Evolutionary conservation across 2,888 invertebrate species (phyloP), one percentile per base, ranked within the genome.

Genomic region (Pteria penguin): DNA sequence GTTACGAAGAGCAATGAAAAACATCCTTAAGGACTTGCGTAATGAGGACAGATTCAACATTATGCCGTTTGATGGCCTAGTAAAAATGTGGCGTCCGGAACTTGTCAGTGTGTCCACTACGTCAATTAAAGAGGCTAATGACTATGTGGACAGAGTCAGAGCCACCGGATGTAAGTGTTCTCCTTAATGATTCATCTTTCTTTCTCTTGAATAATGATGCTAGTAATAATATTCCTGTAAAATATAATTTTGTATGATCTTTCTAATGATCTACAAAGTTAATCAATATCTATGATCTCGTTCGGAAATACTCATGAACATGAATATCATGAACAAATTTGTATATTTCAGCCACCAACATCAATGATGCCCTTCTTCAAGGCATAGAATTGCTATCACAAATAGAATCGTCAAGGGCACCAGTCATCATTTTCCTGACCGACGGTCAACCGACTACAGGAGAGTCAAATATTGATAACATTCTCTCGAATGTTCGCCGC

Each of bases 311-410:
- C n/a, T n/a, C n/a, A n/a, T n/a, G n/a, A n/a, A n/a, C n/a, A n/a
- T n/a, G n/a, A n/a, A n/a, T n/a, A n/a, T n/a, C n/a, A n/a, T n/a
- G n/a, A n/a, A n/a, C n/a, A n/a, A n/a, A n/a, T n/a, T n/a, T n/a
- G 45, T 5, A 24, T 31, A 54, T 60, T 60, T 4, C 70, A 84
- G 83, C 66, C 57, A 84, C 83, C 2, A 73, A 84, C 54, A 95
- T 96, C 82, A 93, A 94, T 82, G 94, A 93, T 65, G 95, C 95
- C 0, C 88, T 96, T 4, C 92, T 93, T 66, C 36, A 80, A 1
- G 89, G 88, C 5, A 36, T 90, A 2, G 92, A 93, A 26, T 94
- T 94, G 0, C 90, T 95, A 0, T 22, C 36, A 24, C 27, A 14
- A 4, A 4, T 8, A n/a, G 45, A 61, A 11, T 29, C 36, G 68